These are phyloP conservation scores for Epinotia nisella DNA, from an alignment of 2,888 invertebrate species.

Conservation along the genomic window DNA sequence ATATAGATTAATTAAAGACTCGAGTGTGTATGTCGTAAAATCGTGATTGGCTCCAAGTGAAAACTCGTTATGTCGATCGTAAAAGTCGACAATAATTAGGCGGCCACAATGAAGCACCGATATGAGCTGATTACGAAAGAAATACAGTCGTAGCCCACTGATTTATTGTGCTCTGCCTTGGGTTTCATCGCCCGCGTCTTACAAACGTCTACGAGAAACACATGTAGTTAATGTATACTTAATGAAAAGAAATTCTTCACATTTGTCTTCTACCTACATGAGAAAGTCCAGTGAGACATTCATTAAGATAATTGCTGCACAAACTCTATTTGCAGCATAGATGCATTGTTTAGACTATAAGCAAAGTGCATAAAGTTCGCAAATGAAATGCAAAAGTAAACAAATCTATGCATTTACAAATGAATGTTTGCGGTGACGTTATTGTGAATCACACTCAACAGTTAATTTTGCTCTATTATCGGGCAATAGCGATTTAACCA, in stretches of 20 bases:
- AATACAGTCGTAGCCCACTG: constrained; percentile 81
- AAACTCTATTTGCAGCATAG: constrained; percentile 22
- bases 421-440: constrained; percentile 43
- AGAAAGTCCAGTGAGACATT: constrained; percentile 48
- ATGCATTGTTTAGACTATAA: constrained; percentile 23
- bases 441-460: constrained; percentile 46
- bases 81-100: constrained; percentile 84
- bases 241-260: constrained; percentile 74
- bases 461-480: constrained; percentile 62
- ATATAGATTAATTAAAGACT: constrained; percentile 72
- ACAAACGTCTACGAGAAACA: constrained; percentile 57
- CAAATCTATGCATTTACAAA: constrained; percentile 39
- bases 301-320: constrained; percentile 36
- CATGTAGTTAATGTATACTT: constrained; percentile 67
- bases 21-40: constrained; percentile 75
- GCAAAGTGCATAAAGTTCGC: constrained; percentile 24
- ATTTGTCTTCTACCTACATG: constrained; percentile 67
- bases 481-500: constrained; percentile 58
- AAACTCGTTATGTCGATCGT: constrained; percentile 83
- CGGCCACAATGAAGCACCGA: constrained; percentile 79
- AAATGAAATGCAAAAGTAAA: constrained; percentile 28
- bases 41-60: constrained; percentile 83
- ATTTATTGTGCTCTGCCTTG: constrained; percentile 74
- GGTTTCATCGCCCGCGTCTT: constrained; percentile 72
- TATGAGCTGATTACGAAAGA: constrained; percentile 84